Conservation (phyloP, 1,140 invertebrate genomes). For the Saxidomus purpurata region DNA sequence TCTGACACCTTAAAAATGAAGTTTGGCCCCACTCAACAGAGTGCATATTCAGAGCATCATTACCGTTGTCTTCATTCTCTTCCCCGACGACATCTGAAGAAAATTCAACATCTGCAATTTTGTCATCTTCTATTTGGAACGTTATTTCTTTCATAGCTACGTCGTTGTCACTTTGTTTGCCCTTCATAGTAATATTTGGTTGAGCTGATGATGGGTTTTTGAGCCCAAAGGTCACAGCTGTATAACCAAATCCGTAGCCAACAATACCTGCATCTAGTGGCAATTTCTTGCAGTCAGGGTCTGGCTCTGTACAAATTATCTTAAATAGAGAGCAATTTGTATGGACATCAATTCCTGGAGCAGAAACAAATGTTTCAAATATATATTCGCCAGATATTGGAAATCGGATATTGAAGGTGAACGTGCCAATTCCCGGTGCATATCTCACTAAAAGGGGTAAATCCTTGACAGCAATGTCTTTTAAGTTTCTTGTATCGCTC, state of each 20-base stretch:
- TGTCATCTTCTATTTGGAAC: too few species aligned
- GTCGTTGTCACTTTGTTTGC: neutral
- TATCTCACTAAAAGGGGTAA: neutral
- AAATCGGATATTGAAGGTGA: constrained; percentile 9
- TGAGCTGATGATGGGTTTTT: neutral
- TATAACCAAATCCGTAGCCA: neutral
- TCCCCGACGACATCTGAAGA: neutral
- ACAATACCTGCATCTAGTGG: neutral
- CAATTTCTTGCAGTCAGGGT: neutral
- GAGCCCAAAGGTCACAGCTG: neutral
- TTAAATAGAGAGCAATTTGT: neutral
- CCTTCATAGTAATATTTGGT: too few species aligned
- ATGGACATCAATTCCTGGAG: neutral
- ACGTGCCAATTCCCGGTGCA: too few species aligned
- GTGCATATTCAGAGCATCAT: too few species aligned
- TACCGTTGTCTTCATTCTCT: constrained; percentile 4
- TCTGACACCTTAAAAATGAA: too few species aligned
- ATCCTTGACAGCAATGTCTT: neutral
- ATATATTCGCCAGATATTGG: constrained; percentile 9
- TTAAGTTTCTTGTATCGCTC: neutral
- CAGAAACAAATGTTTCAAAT: neutral
- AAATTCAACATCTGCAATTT: too few species aligned
- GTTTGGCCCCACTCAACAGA: too few species aligned
- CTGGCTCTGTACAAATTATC: too few species aligned
- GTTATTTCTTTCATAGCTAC: neutral